Percentiles rank a stretch among this genome's conserved stretches.
Conservation (phyloP, 1,140 invertebrate genomes). For the Heterodera schachtii region DNA sequence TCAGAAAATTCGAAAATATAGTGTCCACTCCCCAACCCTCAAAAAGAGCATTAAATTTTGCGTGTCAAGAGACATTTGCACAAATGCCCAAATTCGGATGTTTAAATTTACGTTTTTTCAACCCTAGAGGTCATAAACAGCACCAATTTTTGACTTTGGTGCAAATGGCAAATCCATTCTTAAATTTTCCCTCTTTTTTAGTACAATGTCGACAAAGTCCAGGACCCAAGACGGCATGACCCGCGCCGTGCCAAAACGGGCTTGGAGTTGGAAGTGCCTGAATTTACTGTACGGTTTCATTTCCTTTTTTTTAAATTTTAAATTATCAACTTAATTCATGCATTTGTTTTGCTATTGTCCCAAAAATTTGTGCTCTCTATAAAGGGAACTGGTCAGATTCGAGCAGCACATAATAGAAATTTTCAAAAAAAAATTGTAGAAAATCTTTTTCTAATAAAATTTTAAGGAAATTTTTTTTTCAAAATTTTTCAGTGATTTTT, state of each 20-base stretch:
- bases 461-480: no score
- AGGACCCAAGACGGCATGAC: conserved; percentile 32
- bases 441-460: neutral
- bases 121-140: no score
- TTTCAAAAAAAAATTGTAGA: neutral
- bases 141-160: neutral
- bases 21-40: no score
- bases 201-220: conserved; percentile 10
- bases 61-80: no score
- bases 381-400: no score
- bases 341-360: neutral
- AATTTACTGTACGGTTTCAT: conserved; percentile 21
- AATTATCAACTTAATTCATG: neutral
- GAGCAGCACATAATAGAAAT: neutral
- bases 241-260: conserved; percentile 7
- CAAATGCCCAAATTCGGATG: no score
- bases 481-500: no score
- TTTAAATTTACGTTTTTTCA: no score
- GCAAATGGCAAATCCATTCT: neutral
- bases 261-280: conserved; percentile 21
- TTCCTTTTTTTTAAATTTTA: neutral
- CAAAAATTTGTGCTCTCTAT: neutral
- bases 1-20: no score
- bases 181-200: conserved; percentile 6
- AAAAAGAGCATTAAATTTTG: no score